Conservation (phyloP, 2,113 vertebrate species). For the Alligator mississippiensis region DNA sequence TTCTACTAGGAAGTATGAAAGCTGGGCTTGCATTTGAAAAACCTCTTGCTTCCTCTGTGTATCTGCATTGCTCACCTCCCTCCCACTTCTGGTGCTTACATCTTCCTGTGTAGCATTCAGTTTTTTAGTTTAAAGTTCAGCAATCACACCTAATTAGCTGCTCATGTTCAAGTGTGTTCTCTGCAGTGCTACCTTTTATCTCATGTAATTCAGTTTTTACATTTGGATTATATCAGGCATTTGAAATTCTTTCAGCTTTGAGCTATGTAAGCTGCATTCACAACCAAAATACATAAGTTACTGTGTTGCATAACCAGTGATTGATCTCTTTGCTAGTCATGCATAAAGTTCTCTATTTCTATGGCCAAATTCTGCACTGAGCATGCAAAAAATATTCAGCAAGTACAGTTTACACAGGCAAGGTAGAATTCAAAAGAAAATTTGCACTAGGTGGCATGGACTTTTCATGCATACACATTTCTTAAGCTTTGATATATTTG, state of each 20-base stretch:
- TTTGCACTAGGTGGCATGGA: background rate
- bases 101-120: background rate
- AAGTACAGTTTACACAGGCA: background rate
- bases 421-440: background rate
- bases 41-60: conserved; percentile 1
- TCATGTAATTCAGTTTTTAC: background rate
- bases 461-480: background rate
- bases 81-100: background rate
- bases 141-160: background rate
- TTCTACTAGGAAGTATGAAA: conserved; percentile 41
- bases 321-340: background rate
- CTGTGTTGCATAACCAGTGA: background rate
- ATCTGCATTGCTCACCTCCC: background rate
- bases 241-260: background rate
- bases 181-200: background rate
- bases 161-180: background rate
- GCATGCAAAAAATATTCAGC: background rate
- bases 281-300: background rate
- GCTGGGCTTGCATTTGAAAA: background rate
- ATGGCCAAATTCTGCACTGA: background rate
- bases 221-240: background rate
- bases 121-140: background rate
- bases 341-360: background rate
- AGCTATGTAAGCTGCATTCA: background rate
- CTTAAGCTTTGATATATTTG: background rate